Base-by-base conservation (phyloP, 1,140 invertebrate genomes). In the Uloborus diversus region DNA sequence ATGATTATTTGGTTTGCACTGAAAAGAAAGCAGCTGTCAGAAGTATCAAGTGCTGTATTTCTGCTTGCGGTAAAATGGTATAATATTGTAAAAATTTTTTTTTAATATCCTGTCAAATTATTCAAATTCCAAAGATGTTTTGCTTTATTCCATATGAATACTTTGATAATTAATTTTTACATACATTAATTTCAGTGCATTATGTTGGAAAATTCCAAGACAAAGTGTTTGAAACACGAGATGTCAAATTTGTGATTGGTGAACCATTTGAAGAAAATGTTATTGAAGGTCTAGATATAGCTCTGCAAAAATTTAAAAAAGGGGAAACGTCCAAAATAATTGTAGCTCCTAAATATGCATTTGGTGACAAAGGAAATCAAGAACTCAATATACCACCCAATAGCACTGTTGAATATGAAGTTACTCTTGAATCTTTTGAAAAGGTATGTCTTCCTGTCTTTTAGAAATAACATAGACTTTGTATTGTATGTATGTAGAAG, bases 221-320 rank as follows among this genome's bases (percentile, higher is more conserved):
- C 0, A 86, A 86, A 73, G 86, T 91, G 4, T 95, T 96, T 87
- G 93, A 91, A 70, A 86, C 94, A 35, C 88, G 93, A 83, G 91
- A 95, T 81, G 89, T 96, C 0, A 90, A 91, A 51, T 99, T 98
- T 86, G 86, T 87, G 37, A 87, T 98, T n/a, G 96, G 96, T 0
- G 96, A 98, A 88, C 96, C 93, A 23, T 89, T 87, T 65, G 92
- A 93, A 75, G 85, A 86, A 51, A 91, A 91, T 79, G 86, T 99
- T 20, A 90, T 94, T 23, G 89, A 92, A 47, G 97, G 96, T 2
- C 85, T 99, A 20, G 97, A 99, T 86, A 89, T 89, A 81, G 95
- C 94, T 0, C 83, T 99, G 0, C 90, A 92, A 80, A 94, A 92
- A 84, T 96, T 99, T 85, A 92, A 91, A 82, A 90, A 91, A 81